phyloP scores from a whole-genome alignment of 2,888 invertebrate genomes.

The Watsonalla cultraria region DNA sequence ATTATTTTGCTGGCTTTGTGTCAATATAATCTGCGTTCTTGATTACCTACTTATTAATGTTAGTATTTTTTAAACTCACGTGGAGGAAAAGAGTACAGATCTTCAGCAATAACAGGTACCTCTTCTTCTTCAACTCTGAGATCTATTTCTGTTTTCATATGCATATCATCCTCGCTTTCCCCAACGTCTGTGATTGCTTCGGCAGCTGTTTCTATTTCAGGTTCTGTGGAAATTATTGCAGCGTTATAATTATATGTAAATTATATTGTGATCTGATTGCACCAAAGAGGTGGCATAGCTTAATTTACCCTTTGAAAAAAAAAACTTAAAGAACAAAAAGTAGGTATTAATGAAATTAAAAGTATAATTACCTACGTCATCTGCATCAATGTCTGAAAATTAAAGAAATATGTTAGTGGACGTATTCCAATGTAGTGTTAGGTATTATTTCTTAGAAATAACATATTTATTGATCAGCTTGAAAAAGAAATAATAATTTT shows the following conservation, averaged over 20 bases:
- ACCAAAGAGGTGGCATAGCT: not conserved
- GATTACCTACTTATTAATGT: not conserved
- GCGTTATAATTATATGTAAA: conserved; percentile 1
- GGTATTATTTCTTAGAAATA: not conserved
- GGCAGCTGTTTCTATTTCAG: conserved; percentile 50
- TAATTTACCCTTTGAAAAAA: not conserved
- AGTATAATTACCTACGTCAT: conserved; percentile 16
- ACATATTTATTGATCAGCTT: not conserved
- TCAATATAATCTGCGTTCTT: not conserved
- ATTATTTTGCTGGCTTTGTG: too few species aligned
- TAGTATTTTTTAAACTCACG: conserved; percentile 39
- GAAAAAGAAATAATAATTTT: too few species aligned
- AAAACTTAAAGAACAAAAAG: not conserved
- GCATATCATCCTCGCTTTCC: conserved; percentile 33
- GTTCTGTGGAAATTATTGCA: conserved; percentile 17
- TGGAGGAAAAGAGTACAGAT: conserved; percentile 59
- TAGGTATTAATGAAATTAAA: conserved; percentile 2
- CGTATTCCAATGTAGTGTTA: not conserved
- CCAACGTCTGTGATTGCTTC: conserved; percentile 28
- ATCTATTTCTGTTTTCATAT: conserved; percentile 35
- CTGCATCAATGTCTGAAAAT: conserved; percentile 31
- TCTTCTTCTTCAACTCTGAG: conserved; percentile 45
- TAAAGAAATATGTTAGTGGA: conserved; percentile 3
- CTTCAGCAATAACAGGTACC: conserved; percentile 41
- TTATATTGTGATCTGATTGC: too few species aligned